Percentiles rank a stretch among this genome's conserved stretches.
Evolutionary conservation across 2,888 invertebrate genomes (phyloP).

Genomic region (Drosophila monieri): DNA sequence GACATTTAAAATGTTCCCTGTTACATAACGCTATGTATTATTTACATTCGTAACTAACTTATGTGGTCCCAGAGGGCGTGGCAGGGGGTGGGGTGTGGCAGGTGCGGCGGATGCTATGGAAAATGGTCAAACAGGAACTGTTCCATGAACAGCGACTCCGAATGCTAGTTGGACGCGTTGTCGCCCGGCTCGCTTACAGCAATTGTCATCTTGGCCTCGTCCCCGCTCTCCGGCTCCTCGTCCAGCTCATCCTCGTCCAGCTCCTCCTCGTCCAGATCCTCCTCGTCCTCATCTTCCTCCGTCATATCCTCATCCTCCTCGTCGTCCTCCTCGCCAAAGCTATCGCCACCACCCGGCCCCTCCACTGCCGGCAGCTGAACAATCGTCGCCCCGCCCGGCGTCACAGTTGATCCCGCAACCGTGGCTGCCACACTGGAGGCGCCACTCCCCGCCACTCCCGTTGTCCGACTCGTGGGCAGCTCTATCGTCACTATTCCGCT

Average conservation of each 20-base stretch:
- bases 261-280: constrained; percentile 71
- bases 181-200: constrained; percentile 80
- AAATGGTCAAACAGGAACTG: constrained; percentile 83
- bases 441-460: constrained; percentile 49
- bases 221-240: constrained; percentile 75
- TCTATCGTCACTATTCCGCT: constrained; percentile 82
- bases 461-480: constrained; percentile 61
- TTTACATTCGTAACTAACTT: constrained; percentile 24
- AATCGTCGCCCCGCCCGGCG: constrained; percentile 72
- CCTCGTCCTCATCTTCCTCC: constrained; percentile 75
- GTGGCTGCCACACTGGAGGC: constrained; percentile 75
- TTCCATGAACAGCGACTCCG: constrained; percentile 84
- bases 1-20: constrained; percentile 38
- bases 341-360: constrained; percentile 37
- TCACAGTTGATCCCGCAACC: constrained; percentile 81
- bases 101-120: constrained; percentile 64
- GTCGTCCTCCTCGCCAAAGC: constrained; percentile 72
- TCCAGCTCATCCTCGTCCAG: constrained; percentile 68
- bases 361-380: constrained; percentile 53
- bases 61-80: constrained; percentile 27
- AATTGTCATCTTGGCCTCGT: constrained; percentile 83
- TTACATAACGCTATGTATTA: constrained; percentile 44
- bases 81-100: constrained; percentile 8
- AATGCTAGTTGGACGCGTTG: constrained; percentile 83
- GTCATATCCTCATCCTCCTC: constrained; percentile 70